Conservation (phyloP, 2,888 invertebrate genomes). For the Xestia xanthographa region DNA sequence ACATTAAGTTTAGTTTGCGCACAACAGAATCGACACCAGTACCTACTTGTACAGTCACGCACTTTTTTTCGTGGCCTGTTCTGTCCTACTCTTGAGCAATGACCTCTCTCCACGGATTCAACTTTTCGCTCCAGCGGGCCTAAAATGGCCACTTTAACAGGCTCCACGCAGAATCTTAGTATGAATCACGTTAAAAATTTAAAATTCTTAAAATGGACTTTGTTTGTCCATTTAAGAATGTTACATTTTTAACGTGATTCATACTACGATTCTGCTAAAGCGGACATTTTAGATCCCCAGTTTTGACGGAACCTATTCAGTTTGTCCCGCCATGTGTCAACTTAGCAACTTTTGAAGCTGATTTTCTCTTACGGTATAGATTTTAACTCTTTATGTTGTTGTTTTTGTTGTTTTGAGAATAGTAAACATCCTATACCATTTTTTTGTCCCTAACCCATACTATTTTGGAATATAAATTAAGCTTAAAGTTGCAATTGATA, state of each 20-base stretch:
- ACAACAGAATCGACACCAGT: no score
- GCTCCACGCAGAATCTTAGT: no score
- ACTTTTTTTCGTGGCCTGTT: not conserved
- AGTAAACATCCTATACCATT: no score
- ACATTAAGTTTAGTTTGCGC: no score
- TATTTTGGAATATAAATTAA: not conserved
- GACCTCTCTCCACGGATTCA: not conserved
- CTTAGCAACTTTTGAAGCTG: not conserved
- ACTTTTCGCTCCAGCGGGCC: not conserved
- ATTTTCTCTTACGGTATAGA: not conserved
- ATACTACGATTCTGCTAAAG: no score
- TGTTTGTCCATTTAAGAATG: no score
- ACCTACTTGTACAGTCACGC: not conserved
- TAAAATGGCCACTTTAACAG: no score
- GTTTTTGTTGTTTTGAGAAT: no score
- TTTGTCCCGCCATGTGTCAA: not conserved
- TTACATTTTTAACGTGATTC: no score
- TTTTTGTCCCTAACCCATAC: not conserved
- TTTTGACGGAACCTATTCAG: not conserved
- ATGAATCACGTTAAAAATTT: no score
- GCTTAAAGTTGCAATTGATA: not conserved
- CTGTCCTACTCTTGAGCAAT: not conserved
- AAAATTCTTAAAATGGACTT: no score
- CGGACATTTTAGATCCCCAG: no score
- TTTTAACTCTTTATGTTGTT: not conserved